phyloP scores from a whole-genome alignment of 2,797 vertebrate genomes.

The Graptemys geographica region DNA sequence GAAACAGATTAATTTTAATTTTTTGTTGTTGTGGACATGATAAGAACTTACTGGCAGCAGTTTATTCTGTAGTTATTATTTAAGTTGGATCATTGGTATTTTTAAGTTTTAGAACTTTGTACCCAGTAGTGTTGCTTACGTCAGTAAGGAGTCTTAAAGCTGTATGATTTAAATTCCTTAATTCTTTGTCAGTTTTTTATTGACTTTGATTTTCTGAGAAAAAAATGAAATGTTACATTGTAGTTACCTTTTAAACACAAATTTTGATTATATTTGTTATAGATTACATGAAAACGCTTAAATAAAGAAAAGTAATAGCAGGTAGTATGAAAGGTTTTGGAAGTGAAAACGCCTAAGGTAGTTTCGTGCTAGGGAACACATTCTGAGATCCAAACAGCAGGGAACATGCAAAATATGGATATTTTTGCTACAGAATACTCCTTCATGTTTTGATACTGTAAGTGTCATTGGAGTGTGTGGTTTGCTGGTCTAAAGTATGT shows the following conservation, averaged over 20 bases:
- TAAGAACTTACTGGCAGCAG: not conserved
- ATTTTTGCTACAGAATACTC: not conserved
- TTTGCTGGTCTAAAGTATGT: not conserved
- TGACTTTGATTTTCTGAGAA: not conserved
- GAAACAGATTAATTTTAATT: not conserved
- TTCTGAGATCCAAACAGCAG: not conserved
- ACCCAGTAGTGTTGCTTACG: not conserved
- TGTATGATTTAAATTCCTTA: not conserved
- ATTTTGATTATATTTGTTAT: rapidly evolving
- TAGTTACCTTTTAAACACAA: not conserved
- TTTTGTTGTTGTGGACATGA: not conserved
- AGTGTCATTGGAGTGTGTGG: not conserved
- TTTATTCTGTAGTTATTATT: conserved; percentile 10
- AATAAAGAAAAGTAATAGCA: not conserved
- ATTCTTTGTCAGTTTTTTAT: not conserved
- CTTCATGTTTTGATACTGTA: not conserved
- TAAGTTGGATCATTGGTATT: conserved; percentile 1
- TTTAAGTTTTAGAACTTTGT: not conserved
- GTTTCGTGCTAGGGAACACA: not conserved
- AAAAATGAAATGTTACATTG: not conserved
- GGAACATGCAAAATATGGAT: not conserved
- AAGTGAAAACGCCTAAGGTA: not conserved
- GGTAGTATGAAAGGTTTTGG: not conserved
- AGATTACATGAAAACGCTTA: not conserved
- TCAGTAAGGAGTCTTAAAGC: not conserved